phyloP scores from a whole-genome alignment of 1,140 invertebrate species.

The Caerostris extrusa region DNA sequence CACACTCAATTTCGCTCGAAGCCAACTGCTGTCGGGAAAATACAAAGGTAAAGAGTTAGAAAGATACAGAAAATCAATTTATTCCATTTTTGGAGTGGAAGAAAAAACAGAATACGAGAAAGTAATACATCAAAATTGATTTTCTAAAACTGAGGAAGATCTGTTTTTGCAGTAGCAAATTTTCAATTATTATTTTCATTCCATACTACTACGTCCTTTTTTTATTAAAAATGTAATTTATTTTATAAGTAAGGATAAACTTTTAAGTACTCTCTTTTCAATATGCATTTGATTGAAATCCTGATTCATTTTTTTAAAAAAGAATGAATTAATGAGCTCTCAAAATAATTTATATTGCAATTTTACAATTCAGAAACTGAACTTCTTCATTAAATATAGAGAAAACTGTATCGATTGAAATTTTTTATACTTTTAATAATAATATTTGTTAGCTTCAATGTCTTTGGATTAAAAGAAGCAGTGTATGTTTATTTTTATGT shows the following conservation, averaged over 20 bases:
- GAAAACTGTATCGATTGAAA: too few species aligned
- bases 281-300: too few species aligned
- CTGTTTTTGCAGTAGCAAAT: neutral
- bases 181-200: neutral
- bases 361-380: too few species aligned
- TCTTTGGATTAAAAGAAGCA: too few species aligned
- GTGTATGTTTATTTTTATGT: too few species aligned
- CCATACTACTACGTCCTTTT: neutral
- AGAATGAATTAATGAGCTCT: too few species aligned
- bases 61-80: neutral
- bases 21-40: neutral
- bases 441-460: too few species aligned
- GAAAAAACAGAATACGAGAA: neutral
- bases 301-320: too few species aligned
- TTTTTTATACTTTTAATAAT: too few species aligned
- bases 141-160: neutral
- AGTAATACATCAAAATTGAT: neutral
- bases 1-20: neutral
- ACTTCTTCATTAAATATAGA: too few species aligned
- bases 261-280: neutral
- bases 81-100: neutral
- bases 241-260: neutral
- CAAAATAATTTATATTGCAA: too few species aligned
- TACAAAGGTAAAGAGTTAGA: neutral
- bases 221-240: neutral